Evolutionary conservation across 2,888 invertebrate genomes (phyloP).

Genomic region (Calliphora vomitoria): DNA sequence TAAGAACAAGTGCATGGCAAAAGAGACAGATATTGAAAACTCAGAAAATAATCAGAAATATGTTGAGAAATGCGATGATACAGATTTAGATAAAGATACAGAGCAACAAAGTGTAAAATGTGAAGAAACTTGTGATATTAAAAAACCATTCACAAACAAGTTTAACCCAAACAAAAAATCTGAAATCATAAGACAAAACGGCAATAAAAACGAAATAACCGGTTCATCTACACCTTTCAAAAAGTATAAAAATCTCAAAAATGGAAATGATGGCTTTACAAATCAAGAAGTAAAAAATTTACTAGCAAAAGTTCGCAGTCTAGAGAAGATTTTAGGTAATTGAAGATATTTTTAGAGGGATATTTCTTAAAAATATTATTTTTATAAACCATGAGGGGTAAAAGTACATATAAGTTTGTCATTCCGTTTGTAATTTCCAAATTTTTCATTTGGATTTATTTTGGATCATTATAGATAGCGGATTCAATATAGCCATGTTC

Average conservation of each 20-base stretch:
- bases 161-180: neutral
- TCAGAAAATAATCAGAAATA: neutral
- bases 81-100: too few species aligned
- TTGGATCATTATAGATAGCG: too few species aligned
- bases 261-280: neutral
- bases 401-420: too few species aligned
- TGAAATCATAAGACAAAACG: neutral
- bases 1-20: too few species aligned
- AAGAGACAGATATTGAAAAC: neutral
- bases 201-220: neutral
- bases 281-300: constrained; percentile 2
- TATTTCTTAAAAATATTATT: neutral
- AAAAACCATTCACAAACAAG: neutral
- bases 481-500: too few species aligned
- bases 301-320: neutral
- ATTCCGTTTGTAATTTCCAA: too few species aligned
- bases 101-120: neutral
- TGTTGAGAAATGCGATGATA: too few species aligned
- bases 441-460: too few species aligned
- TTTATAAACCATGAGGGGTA: neutral
- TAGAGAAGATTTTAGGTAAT: constrained; percentile 39
- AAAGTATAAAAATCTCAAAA: neutral
- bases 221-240: neutral
- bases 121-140: neutral
- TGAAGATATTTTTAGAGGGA: neutral